A percentile compares a stretch with the other conserved stretches of the same genome.
phyloP scores from a whole-genome alignment of 2,797 vertebrate species.

The Prunella strophiata region DNA sequence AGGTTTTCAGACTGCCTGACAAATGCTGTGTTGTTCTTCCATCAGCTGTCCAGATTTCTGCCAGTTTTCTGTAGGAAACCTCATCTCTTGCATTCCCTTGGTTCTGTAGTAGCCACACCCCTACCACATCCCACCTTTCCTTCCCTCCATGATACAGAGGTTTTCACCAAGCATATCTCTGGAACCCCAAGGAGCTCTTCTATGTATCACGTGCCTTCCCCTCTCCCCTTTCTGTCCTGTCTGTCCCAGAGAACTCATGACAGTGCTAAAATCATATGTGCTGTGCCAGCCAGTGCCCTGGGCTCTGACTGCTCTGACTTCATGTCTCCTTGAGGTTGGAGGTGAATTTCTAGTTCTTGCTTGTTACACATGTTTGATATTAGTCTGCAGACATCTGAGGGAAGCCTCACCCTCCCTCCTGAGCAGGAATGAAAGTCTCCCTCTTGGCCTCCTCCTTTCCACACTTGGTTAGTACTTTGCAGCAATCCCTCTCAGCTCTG shows the following conservation, averaged over 20 bases:
- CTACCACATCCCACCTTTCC: neutral
- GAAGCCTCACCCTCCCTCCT: neutral
- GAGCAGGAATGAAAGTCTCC: neutral
- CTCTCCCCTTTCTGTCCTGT: neutral
- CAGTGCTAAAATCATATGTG: neutral
- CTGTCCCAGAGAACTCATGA: neutral
- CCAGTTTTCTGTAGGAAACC: neutral
- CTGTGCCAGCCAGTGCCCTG: neutral
- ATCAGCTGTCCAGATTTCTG: neutral
- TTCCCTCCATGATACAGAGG: neutral
- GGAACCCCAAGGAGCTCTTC: neutral
- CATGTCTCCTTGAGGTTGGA: neutral
- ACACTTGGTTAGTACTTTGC: neutral
- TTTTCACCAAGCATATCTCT: neutral
- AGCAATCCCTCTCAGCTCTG: neutral
- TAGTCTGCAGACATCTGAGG: neutral
- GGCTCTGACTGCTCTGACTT: neutral
- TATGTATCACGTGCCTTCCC: rapidly evolving
- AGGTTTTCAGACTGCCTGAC: neutral
- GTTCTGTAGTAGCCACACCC: neutral
- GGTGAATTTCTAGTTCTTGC: neutral
- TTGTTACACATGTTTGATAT: neutral
- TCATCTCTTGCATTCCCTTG: neutral
- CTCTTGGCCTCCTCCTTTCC: neutral
- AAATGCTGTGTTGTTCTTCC: neutral